Evolutionary conservation across 2,888 invertebrate species (phyloP), one percentile per base, ranked within the genome.

Genomic region (Xestia c-nigrum): DNA sequence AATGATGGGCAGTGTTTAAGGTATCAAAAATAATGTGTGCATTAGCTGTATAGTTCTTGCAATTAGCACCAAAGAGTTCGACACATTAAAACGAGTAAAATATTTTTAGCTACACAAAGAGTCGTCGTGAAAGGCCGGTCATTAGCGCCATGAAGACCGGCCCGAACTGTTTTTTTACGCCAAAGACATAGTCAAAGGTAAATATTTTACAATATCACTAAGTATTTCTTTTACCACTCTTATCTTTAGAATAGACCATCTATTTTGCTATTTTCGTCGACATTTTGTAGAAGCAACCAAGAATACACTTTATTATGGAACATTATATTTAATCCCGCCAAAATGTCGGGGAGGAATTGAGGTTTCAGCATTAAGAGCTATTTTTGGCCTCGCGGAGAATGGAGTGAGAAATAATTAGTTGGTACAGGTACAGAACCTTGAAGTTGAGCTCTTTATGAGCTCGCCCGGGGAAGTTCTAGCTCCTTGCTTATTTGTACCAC

Each of bases 261-360:
- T 68, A 64, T 31, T 70, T 55, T 6, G 50, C 16, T 64, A 77
- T 66, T 74, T 83, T 71, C 55, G 61, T 72, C 63, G n/a, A 21
- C 46, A 71, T 78, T 72, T 74, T 50, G 70, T 66, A 3, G n/a
- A 59, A n/a, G 74, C 59, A 52, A 52, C 65, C 38, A 69, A 70
- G 70, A 52, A 47, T 52, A 65, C 47, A 50, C 47, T 64, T 82
- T 64, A 72, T 68, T 57, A 43, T 10, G 21, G 31, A 40, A 76
- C 82, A 75, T 82, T 74, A 83, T 78, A 76, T 78, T 83, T 76
- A 87, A 86, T 87, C 74, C 66, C 31, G 38, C 16, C 55, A 50
- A 71, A 86, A 74, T 65, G 68, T 75, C 74, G 46, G 43, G 68
- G 65, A 59, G 72, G 55, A 81, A 85, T 61, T 85, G 66, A 67